Percentiles rank a stretch among this genome's conserved stretches.
Evolutionary conservation across 2,797 vertebrate species (phyloP).

Genomic region (Diglossa cyanea): DNA sequence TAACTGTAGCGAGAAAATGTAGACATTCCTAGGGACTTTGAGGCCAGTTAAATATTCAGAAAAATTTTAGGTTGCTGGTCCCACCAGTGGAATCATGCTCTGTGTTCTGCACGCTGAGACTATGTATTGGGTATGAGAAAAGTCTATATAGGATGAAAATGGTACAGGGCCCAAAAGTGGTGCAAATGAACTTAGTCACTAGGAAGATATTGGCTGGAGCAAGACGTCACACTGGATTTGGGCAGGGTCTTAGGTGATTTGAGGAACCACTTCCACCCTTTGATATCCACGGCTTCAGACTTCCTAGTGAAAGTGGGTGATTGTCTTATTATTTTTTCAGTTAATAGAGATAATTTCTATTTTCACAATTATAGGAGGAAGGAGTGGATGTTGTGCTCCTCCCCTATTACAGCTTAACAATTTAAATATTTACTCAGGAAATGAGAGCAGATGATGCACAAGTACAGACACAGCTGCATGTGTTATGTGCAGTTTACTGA

Average conservation of each 20-base stretch:
- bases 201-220: neutral
- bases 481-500: neutral
- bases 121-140: neutral
- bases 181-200: neutral
- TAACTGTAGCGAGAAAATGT: neutral
- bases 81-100: neutral
- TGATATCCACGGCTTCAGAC: neutral
- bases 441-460: neutral
- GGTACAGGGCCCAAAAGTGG: neutral
- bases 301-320: neutral
- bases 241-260: neutral
- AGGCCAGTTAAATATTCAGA: neutral
- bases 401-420: neutral
- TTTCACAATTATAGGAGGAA: neutral
- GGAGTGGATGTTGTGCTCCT: neutral
- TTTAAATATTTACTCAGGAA: neutral
- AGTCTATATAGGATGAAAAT: neutral
- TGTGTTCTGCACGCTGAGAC: neutral
- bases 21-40: neutral
- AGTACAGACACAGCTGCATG: neutral
- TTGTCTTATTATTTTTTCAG: neutral
- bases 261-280: neutral
- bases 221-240: neutral
- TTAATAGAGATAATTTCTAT: neutral
- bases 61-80: neutral